These are phyloP conservation scores for Cheiracanthium punctorium DNA, from an alignment of 2,888 invertebrate species.

Conservation along the genomic window DNA sequence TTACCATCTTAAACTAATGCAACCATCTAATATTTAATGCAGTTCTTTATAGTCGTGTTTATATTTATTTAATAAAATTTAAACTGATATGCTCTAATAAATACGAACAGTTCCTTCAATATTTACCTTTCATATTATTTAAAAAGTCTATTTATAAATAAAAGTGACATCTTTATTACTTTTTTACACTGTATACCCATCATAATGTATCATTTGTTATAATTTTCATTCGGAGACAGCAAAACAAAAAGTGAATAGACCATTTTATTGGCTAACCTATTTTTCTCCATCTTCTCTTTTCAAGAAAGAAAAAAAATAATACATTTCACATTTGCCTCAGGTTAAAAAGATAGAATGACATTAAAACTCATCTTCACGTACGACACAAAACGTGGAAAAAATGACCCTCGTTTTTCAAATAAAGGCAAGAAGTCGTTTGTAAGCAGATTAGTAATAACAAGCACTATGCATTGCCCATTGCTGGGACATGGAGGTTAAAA, in stretches of 20 bases:
- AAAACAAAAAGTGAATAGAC: not conserved
- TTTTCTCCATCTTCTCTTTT: not conserved
- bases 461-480: not conserved
- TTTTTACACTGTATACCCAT: not conserved
- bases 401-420: conserved; percentile 4
- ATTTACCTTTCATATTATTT: too few species aligned
- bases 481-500: conserved; percentile 5
- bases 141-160: too few species aligned
- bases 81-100: too few species aligned
- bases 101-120: too few species aligned
- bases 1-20: too few species aligned
- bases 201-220: not conserved
- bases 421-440: conserved; percentile 1
- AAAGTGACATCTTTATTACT: too few species aligned
- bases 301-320: not conserved
- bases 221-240: not conserved
- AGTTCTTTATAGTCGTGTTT: too few species aligned
- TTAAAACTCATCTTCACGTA: conserved; percentile 11
- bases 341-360: not conserved
- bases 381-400: not conserved
- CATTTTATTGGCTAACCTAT: not conserved
- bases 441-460: conserved; percentile 5
- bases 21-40: too few species aligned
- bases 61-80: too few species aligned
- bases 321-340: not conserved